Percentiles rank a stretch among this genome's conserved stretches.
These are phyloP conservation scores for Callopanchax toddi DNA, from an alignment of 2,113 vertebrate species.

Conservation along the genomic window DNA sequence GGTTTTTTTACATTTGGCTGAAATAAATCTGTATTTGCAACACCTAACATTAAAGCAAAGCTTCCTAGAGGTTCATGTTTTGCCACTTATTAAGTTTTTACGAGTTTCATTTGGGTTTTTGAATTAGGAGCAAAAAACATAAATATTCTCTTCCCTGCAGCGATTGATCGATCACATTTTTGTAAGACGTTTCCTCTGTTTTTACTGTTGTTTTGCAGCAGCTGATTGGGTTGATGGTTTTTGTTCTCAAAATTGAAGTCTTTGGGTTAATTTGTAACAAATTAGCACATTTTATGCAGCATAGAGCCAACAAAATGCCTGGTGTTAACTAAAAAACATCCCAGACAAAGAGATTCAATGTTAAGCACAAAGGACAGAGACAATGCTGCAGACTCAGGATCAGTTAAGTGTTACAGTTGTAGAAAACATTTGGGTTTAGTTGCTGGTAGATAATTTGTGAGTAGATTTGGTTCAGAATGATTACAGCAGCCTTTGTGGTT, in stretches of 20 bases:
- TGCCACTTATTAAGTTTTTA: too few species aligned
- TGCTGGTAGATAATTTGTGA: constrained; percentile 47
- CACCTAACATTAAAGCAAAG: too few species aligned
- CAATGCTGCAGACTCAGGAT: constrained; percentile 21
- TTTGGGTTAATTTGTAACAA: constrained; percentile 69
- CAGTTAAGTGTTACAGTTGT: constrained; percentile 29
- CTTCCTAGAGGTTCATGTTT: too few species aligned
- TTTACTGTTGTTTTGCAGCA: constrained; percentile 17
- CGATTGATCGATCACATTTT: too few species aligned
- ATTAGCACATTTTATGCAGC: constrained; percentile 50
- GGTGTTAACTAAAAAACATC: constrained; percentile 8
- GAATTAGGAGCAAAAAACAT: too few species aligned
- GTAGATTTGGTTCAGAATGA: constrained; percentile 37
- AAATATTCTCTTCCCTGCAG: too few species aligned
- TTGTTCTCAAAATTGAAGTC: constrained; percentile 19
- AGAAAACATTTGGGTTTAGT: constrained; percentile 30
- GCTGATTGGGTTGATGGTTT: constrained; percentile 43
- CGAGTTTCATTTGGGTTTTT: too few species aligned
- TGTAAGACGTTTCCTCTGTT: too few species aligned
- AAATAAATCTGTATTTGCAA: not conserved
- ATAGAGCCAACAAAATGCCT: constrained; percentile 40
- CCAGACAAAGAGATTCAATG: constrained; percentile 3
- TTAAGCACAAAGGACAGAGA: constrained; percentile 4
- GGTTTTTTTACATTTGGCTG: too few species aligned
- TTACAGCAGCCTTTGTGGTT: constrained; percentile 48